Evolutionary conservation across 2,113 vertebrate genomes (phyloP).

Genomic region (Cyprinodon variegatus): DNA sequence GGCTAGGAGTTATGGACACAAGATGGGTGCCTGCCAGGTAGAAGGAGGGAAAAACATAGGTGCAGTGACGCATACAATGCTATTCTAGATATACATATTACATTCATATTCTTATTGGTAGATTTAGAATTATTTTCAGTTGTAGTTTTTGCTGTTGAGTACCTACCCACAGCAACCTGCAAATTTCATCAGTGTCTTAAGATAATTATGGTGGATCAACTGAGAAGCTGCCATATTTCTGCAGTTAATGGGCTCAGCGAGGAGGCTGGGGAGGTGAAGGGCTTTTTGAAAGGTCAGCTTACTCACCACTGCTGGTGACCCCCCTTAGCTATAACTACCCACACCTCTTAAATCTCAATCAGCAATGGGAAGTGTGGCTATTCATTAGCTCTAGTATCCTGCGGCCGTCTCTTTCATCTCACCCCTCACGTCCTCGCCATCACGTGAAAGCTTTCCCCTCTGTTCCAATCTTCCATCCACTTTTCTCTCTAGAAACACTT

Average conservation of each 20-base stretch:
- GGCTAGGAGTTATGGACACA: slow-evolving; percentile 55
- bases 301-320: slow-evolving; percentile 60
- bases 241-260: slow-evolving; percentile 52
- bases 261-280: slow-evolving; percentile 57
- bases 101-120: neutral
- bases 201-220: slow-evolving; percentile 54
- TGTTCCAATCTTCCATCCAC: slow-evolving; percentile 7
- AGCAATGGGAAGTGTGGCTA: slow-evolving; percentile 42
- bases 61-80: slow-evolving; percentile 30
- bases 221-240: slow-evolving; percentile 57
- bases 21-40: slow-evolving; percentile 39
- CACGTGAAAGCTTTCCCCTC: neutral
- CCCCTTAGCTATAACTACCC: slow-evolving; percentile 54
- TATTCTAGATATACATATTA: slow-evolving; percentile 23
- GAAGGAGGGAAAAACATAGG: slow-evolving; percentile 3
- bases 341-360: slow-evolving; percentile 75
- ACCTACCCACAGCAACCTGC: slow-evolving; percentile 8
- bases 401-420: slow-evolving; percentile 59
- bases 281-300: slow-evolving; percentile 66
- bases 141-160: slow-evolving; percentile 27
- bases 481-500: slow-evolving; percentile 25
- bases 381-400: slow-evolving; percentile 70
- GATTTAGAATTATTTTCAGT: slow-evolving; percentile 14
- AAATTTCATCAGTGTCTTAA: slow-evolving; percentile 48
- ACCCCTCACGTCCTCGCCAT: slow-evolving; percentile 11